Evolutionary conservation across 2,888 invertebrate species (phyloP), one percentile per base, ranked within the genome.

Genomic region (Timema cristinae): DNA sequence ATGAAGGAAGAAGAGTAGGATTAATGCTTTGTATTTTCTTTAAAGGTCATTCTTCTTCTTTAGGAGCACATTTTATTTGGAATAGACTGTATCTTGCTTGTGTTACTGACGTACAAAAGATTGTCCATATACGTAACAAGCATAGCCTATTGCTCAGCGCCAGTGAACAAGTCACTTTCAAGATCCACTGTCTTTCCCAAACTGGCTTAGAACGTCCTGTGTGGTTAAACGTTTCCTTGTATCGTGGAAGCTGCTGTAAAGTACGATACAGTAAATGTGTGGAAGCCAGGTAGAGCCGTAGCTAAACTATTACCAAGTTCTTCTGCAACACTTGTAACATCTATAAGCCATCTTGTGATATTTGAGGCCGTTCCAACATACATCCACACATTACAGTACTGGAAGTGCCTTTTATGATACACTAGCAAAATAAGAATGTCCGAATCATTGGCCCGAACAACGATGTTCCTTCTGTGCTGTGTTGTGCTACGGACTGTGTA

Each of bases 211-310:
- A 59, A 13, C 32, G 15, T 59, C 59, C 5, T 5, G 32, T 59
- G 59, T 13, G 8, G 59, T 59, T 59, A 13, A 59, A 32, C 32
- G 2, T 32, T 32, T 59, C 59, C 59, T 59, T 59, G 9, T 59
- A 6, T 11, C n/a, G 59, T 0, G 9, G 5, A 13, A 59, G 9
- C 59, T 59, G 15, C 59, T 59, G n/a, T 59, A 59, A 59, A 59
- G 59, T 59, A 13, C 9, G 59, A n/a, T 59, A 13, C 59, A 59
- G 59, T 59, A 59, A 59, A 59, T n/a, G 59, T n/a, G 15, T 59
- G 59, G 59, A n/a, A n/a, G 15, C 59, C 59, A 59, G 59, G 59
- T 59, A 59, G 59, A 59, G 59, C 59, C 59, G 32, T 59, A n/a
- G 59, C 59, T 32, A 59, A 59, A 59, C 59, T 1, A 59, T 59